Percentiles rank a stretch among this genome's conserved stretches.
Conservation (phyloP, 2,888 invertebrate species). For the Euplagia quadripunctaria region DNA sequence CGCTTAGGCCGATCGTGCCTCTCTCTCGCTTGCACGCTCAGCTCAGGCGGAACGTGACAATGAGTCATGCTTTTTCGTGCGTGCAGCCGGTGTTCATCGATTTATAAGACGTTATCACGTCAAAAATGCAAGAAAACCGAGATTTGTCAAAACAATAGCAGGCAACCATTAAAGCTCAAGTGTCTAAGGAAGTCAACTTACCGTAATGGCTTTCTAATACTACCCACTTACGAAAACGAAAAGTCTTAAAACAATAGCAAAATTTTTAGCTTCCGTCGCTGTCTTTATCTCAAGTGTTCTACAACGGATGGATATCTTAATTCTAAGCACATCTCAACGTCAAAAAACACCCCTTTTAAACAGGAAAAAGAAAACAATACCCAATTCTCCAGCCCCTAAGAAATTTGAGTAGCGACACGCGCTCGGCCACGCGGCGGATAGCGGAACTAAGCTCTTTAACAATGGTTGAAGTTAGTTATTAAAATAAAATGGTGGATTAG, state of each 20-base stretch:
- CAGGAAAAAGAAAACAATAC: slow-evolving; percentile 54
- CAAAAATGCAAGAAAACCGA: no score
- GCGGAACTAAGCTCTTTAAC: slow-evolving; percentile 69
- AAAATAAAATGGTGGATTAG: slow-evolving; percentile 34
- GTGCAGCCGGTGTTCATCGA: no score
- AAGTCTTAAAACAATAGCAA: slow-evolving; percentile 27
- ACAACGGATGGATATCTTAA: slow-evolving; percentile 51
- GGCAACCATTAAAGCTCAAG: neutral
- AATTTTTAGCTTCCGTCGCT: slow-evolving; percentile 36
- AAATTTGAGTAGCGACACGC: slow-evolving; percentile 68
- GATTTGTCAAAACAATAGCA: neutral
- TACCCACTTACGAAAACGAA: neutral
- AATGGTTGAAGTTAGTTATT: slow-evolving; percentile 30
- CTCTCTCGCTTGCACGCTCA: no score
- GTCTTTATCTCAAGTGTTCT: slow-evolving; percentile 31
- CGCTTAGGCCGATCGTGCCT: no score
- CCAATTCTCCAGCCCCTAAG: slow-evolving; percentile 38
- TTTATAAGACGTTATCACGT: no score
- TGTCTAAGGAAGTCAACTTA: slow-evolving; percentile 11
- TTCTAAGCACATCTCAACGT: slow-evolving; percentile 46
- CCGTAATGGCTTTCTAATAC: neutral
- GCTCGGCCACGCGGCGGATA: slow-evolving; percentile 71
- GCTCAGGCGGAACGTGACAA: no score
- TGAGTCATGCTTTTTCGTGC: no score
- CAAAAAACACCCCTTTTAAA: slow-evolving; percentile 41